phyloP scores from a whole-genome alignment of 2,113 vertebrate genomes.

The Bungarus multicinctus region DNA sequence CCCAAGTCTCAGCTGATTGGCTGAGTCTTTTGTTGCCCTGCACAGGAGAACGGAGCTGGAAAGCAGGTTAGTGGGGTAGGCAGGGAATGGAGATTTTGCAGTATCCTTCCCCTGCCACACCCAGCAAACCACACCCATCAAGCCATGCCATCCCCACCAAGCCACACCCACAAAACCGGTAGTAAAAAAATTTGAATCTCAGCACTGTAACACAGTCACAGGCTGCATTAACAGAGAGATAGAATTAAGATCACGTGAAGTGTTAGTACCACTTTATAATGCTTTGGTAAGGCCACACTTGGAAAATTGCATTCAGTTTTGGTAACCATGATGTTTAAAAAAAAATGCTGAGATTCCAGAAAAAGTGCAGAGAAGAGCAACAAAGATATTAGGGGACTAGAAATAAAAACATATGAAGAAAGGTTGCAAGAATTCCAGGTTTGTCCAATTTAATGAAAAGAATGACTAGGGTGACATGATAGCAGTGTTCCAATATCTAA shows the following conservation, averaged over 20 bases:
- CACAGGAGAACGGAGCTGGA: no score
- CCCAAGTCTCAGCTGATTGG: no score
- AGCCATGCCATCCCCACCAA: no score
- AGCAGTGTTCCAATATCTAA: neutral
- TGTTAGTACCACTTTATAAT: neutral
- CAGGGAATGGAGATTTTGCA: no score
- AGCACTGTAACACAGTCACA: neutral
- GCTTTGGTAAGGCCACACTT: neutral
- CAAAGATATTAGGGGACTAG: neutral
- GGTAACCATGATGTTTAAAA: neutral
- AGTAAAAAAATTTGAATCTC: no score
- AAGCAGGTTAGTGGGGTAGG: no score
- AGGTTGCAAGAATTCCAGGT: neutral
- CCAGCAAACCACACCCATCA: no score
- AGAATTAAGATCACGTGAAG: neutral
- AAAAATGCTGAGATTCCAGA: neutral
- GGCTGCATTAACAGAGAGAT: neutral
- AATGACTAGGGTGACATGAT: neutral
- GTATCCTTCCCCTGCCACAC: no score
- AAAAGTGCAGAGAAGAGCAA: neutral
- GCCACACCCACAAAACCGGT: no score
- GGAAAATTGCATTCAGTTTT: neutral
- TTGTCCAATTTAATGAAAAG: neutral
- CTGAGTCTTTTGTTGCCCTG: no score
- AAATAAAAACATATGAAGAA: neutral